Conservation (phyloP, 1,140 invertebrate genomes). For the Eufriesea mexicana region DNA sequence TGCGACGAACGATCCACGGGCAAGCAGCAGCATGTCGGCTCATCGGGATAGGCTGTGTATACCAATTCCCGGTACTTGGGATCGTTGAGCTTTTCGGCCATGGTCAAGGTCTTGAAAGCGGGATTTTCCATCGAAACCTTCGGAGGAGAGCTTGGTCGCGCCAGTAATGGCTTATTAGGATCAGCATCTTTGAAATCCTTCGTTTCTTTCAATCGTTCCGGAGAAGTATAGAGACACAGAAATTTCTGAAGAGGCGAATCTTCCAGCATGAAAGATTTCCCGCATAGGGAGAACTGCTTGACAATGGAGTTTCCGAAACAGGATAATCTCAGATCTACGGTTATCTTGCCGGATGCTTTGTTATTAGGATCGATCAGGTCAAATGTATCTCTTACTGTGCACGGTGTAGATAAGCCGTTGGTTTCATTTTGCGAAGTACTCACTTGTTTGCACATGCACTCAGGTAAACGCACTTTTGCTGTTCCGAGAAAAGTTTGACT, state of each 20-base stretch:
- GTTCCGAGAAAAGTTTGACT: constrained; percentile 34
- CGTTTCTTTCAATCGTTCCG: background rate
- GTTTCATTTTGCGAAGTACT: constrained; percentile 24
- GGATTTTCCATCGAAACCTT: constrained; percentile 62
- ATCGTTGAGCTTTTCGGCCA: constrained; percentile 74
- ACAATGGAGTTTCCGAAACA: constrained; percentile 68
- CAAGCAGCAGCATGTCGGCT: constrained; percentile 69
- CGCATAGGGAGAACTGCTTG: constrained; percentile 46
- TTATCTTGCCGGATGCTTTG: constrained; percentile 57
- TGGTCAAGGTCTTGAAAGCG: constrained; percentile 69
- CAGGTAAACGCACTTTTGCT: constrained; percentile 46
- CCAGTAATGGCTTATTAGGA: background rate
- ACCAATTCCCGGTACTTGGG: constrained; percentile 66
- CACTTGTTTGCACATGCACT: constrained; percentile 46
- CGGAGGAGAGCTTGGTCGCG: constrained; percentile 51
- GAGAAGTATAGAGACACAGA: constrained; percentile 1
- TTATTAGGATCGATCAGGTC: constrained; percentile 54
- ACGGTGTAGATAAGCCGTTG: constrained; percentile 47
- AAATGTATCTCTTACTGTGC: constrained; percentile 58
- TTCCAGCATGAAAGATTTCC: constrained; percentile 58
- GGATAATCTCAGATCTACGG: constrained; percentile 63
- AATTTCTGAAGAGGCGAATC: constrained; percentile 56
- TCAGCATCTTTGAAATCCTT: background rate
- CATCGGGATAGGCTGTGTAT: constrained; percentile 70
- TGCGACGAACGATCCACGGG: constrained; percentile 40